These are phyloP conservation scores for Coregonus clupeaformis DNA, from an alignment of 2,113 vertebrate species.

Conservation along the genomic window DNA sequence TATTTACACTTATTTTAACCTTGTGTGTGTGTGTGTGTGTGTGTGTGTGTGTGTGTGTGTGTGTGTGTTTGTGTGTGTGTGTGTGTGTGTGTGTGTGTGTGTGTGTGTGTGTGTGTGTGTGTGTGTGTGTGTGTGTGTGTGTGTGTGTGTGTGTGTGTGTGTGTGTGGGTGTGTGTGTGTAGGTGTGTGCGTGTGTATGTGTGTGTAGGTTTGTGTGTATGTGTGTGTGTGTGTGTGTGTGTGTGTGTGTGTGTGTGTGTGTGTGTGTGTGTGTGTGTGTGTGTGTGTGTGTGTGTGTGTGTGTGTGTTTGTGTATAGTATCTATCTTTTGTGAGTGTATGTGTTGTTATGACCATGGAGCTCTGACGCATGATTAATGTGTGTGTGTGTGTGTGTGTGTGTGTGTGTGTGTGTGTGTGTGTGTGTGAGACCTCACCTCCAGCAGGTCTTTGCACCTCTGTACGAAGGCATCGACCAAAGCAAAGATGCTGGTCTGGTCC, in stretches of 20 bases:
- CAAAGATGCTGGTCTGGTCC: conserved; percentile 80
- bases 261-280: neutral
- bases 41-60: conserved; percentile 3
- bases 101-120: conserved; percentile 13
- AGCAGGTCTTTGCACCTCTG: conserved; percentile 82
- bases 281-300: conserved; percentile 4
- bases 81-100: conserved; percentile 32
- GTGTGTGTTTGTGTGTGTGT: conserved; percentile 25
- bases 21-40: conserved; percentile 8
- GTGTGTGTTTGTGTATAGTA: conserved; percentile 14
- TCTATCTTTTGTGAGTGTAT: conserved; percentile 25
- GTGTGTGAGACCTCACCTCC: conserved; percentile 71
- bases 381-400: conserved; percentile 9
- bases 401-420: conserved; percentile 12
- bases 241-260: conserved; percentile 7
- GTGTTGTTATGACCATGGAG: conserved; percentile 37
- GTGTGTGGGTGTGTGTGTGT: conserved; percentile 13
- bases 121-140: conserved; percentile 1
- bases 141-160: neutral
- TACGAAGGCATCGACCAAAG: conserved; percentile 80
- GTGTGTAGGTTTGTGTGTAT: neutral
- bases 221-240: conserved; percentile 15
- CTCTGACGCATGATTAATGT: conserved; percentile 64
- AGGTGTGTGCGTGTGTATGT: no score
- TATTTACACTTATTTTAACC: neutral